Base-by-base conservation (phyloP, 2,113 vertebrate genomes). In the Thalassoma bifasciatum region DNA sequence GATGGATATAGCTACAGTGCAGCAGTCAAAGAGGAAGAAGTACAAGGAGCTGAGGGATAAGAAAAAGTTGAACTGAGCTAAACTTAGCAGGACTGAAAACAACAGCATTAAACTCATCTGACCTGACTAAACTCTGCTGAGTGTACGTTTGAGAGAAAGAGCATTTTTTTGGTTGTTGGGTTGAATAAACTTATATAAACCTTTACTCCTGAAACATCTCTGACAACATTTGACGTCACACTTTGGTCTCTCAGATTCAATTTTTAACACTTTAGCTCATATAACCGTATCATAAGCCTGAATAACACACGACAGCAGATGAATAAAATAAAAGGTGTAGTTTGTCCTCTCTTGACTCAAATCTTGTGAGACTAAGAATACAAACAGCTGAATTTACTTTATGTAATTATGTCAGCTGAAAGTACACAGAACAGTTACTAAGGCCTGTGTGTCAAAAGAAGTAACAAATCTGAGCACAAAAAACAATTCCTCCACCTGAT, bases 1-100 rank as follows among this genome's bases (percentile, higher is more conserved):
- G 75, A 91, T 81, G 69, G 83, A 86, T 82, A 59, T 56, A 73
- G 69, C 54, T n/a, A 60, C 51, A 76, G 79, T 54, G 63, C 49
- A 73, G 81, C 56, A 59, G 84, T 75, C 62, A 76, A 76, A 82
- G 64, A 85, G 72, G 65, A 80, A 66, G 74, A 73, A 75, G 75
- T 51, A 53, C 46, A 70, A 77, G 71, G 66, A 78, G 52, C 73
- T 22, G 46, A 52, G 42, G 70, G 66, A 74, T 26, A 36, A 17
- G 38, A 21, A 70, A 22, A 79, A 66, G 59, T 61, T 64, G 60
- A 67, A 80, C 68, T 75, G 57, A 64, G 59, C 75, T 82, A 66
- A 72, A 81, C 44, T 66, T 78, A 64, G 24, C 38, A 72, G 44
- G 17, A 46, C 16, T 46, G 44, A 46, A 78, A 67, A 75, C 73